These are phyloP conservation scores for Drosophila aldrichi DNA, from an alignment of 2,888 invertebrate species.

Conservation along the genomic window DNA sequence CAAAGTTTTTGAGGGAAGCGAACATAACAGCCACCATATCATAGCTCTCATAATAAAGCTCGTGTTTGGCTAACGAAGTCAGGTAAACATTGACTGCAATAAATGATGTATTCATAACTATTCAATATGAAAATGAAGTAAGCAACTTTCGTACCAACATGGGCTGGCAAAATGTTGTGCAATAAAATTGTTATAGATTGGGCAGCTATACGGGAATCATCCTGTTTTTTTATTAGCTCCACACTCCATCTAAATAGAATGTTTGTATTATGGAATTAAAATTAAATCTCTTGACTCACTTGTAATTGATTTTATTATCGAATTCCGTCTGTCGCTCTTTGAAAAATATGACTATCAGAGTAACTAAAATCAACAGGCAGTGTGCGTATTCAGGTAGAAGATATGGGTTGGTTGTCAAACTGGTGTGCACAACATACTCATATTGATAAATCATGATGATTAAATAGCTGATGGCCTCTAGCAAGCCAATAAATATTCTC, in stretches of 20 bases:
- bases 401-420: slow-evolving; percentile 89
- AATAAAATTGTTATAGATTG: slow-evolving; percentile 94
- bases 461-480: slow-evolving; percentile 89
- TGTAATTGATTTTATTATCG: slow-evolving; percentile 93
- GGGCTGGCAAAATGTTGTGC: slow-evolving; percentile 95
- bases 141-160: slow-evolving; percentile 90
- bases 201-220: slow-evolving; percentile 92
- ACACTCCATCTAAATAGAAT: slow-evolving; percentile 87
- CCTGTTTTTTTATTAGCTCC: slow-evolving; percentile 92
- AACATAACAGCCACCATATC: slow-evolving; percentile 97
- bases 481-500: slow-evolving; percentile 87
- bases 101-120: slow-evolving; percentile 86
- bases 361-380: slow-evolving; percentile 89
- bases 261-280: not conserved
- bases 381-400: slow-evolving; percentile 90
- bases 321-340: slow-evolving; percentile 96
- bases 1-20: slow-evolving; percentile 95
- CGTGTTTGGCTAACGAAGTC: slow-evolving; percentile 88
- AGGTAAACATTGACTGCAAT: slow-evolving; percentile 86
- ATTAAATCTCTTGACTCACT: slow-evolving; percentile 84
- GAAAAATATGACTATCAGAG: slow-evolving; percentile 91
- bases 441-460: slow-evolving; percentile 88
- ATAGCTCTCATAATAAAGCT: slow-evolving; percentile 95
- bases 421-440: slow-evolving; percentile 86
- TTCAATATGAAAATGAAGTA: not conserved